Base-by-base conservation (phyloP, 2,113 vertebrate species). In the Piaya cayana region DNA sequence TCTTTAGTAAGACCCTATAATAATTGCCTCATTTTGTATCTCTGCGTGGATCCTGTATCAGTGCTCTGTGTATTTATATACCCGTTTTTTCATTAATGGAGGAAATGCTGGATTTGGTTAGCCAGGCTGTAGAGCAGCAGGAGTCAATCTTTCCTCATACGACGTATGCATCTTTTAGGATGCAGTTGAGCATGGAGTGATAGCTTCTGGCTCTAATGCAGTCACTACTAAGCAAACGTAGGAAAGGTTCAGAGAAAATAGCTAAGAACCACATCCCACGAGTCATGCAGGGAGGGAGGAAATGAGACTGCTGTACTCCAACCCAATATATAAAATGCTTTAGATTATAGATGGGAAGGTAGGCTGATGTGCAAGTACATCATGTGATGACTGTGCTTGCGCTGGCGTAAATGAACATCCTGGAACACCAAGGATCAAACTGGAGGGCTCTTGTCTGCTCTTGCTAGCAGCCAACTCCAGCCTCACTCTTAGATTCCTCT, bases 351-450 rank as follows among this genome's bases (percentile, higher is more conserved):
- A 14, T 11, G 26, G 79, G 56, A 71, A 82, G 52, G 26, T 18
- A 32, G 25, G 15, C 74, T 56, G 74, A 25, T 30, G 36, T 62
- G 55, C 62, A 55, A 52, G 30, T 45, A 21, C 15, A 11, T 47
- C 0, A 1, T 0, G 0, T 43, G 58, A 19, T 68, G 23, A 3
- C 34, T 39, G 67, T 56, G 17, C 37, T 68, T 52, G 58, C 20
- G 49, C 71, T 76, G 62, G 9, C 43, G 71, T 47, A 64, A 69
- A 82, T 21, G 1, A 47, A 9, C 32, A 19, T 19, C 10, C 6
- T 26, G 75, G 29, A 34, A n/a, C 5, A 2, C 18, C 2, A 2
- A 34, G 22, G 29, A 32, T 37, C 58, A 47, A 55, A 49, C 10
- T 2, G 2, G 15, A 55, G 43, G 29, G 22, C 47, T 68, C 30